Conservation (phyloP, 2,797 vertebrate species). For the Philypnodon macrostomus region DNA sequence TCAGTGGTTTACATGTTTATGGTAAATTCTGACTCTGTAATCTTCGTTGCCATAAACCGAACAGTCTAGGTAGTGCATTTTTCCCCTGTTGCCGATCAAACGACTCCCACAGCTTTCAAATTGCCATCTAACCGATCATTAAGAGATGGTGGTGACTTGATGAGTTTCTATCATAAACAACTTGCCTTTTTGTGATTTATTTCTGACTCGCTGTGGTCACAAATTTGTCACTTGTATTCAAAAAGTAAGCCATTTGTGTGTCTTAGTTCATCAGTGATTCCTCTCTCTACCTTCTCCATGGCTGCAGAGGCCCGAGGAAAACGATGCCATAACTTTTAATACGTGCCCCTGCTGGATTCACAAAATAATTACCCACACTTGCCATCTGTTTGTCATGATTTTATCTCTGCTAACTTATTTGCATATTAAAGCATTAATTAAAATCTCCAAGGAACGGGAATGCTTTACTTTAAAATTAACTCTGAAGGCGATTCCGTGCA, state of each 20-base stretch:
- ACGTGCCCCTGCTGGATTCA: conserved; percentile 76
- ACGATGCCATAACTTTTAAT: conserved; percentile 74
- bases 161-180: conserved; percentile 15
- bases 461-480: conserved; percentile 77
- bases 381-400: conserved; percentile 94
- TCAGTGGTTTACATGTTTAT: not conserved
- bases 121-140: conserved; percentile 9
- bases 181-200: conserved; percentile 14
- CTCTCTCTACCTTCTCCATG: conserved; percentile 13
- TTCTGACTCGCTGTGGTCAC: conserved; percentile 28
- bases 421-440: conserved; percentile 99
- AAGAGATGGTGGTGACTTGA: conserved; percentile 16
- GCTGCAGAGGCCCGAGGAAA: conserved; percentile 71
- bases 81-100: conserved; percentile 6
- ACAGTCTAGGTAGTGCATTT: not conserved
- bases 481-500: conserved; percentile 69
- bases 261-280: conserved; percentile 30
- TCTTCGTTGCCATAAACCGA: not conserved
- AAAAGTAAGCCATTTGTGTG: conserved; percentile 37
- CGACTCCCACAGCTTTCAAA: not conserved
- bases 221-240: conserved; percentile 43
- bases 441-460: conserved; percentile 85
- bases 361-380: conserved; percentile 92
- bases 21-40: not conserved
- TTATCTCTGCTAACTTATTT: conserved; percentile 92